These are phyloP conservation scores for Glomeris marginata DNA, from an alignment of 2,888 invertebrate genomes.

Conservation along the genomic window DNA sequence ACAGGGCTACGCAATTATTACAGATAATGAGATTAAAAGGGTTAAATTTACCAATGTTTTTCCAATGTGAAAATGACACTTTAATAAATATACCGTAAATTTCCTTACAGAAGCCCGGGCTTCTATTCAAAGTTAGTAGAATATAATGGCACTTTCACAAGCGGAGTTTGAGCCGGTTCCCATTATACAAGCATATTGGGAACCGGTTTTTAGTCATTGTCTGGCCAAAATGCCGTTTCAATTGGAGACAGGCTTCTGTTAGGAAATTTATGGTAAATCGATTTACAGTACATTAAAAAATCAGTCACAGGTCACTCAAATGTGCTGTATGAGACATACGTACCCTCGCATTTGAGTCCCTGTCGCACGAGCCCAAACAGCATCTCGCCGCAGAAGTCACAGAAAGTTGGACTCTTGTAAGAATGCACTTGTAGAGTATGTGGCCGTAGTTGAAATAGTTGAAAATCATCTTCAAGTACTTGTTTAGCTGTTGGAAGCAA, in stretches of 20 bases:
- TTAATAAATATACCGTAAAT: background rate
- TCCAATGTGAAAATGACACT: background rate
- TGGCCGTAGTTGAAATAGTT: slow-evolving; percentile 46
- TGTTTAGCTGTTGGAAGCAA: slow-evolving; percentile 28
- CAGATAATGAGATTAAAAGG: no score
- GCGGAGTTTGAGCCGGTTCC: no score
- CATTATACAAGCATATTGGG: no score
- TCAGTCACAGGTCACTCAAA: background rate
- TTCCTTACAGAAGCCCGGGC: no score
- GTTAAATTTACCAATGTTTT: background rate
- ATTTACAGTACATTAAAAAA: background rate
- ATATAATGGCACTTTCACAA: no score
- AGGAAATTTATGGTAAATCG: background rate
- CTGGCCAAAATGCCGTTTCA: no score
- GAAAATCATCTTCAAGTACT: slow-evolving; percentile 36
- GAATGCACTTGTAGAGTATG: slow-evolving; percentile 94
- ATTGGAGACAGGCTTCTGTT: no score
- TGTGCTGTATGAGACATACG: slow-evolving; percentile 15
- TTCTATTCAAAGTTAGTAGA: no score
- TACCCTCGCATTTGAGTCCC: slow-evolving; percentile 98
- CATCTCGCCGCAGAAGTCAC: slow-evolving; percentile 99
- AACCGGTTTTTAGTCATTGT: no score
- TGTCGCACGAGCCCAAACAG: slow-evolving; percentile 95
- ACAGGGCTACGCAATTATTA: no score
- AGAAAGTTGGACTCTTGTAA: slow-evolving; percentile 97